Evolutionary conservation across 2,888 invertebrate genomes (phyloP).

Genomic region (Eudasyphora cyanicolor): DNA sequence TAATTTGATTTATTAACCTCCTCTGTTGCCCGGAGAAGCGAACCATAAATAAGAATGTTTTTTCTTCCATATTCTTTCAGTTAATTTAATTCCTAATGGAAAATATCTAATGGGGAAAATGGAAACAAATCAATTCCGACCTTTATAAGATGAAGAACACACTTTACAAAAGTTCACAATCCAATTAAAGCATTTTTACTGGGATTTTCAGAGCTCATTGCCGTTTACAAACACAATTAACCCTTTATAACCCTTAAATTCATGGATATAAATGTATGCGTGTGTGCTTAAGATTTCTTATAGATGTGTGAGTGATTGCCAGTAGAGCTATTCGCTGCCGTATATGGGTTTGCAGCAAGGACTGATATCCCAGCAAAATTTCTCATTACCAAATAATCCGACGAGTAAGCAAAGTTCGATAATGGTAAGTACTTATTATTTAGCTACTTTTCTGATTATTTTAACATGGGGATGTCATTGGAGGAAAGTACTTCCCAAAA

Average conservation of each 20-base stretch:
- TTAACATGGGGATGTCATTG: no score
- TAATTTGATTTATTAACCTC: conserved; percentile 41
- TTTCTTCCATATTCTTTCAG: not conserved
- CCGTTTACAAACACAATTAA: conserved; percentile 50
- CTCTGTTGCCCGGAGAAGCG: not conserved
- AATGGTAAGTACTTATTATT: no score
- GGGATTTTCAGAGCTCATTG: conserved; percentile 7
- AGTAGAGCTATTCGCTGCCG: no score
- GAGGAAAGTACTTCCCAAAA: no score
- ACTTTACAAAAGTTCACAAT: conserved; percentile 38
- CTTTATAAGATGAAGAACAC: conserved; percentile 30
- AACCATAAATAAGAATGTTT: not conserved
- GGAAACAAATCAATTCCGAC: conserved; percentile 40
- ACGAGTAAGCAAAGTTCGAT: no score
- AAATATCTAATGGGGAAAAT: not conserved
- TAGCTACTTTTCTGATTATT: no score
- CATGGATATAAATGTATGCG: conserved; percentile 10
- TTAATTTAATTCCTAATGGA: conserved; percentile 36
- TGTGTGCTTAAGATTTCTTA: no score
- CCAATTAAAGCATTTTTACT: conserved; percentile 39
- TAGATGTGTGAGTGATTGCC: no score
- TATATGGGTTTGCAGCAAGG: no score
- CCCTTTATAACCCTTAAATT: conserved; percentile 43
- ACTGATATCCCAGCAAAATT: no score
- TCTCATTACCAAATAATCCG: no score